phyloP scores from a whole-genome alignment of 2,888 invertebrate species.

The Sinodicranocentrus sp. region DNA sequence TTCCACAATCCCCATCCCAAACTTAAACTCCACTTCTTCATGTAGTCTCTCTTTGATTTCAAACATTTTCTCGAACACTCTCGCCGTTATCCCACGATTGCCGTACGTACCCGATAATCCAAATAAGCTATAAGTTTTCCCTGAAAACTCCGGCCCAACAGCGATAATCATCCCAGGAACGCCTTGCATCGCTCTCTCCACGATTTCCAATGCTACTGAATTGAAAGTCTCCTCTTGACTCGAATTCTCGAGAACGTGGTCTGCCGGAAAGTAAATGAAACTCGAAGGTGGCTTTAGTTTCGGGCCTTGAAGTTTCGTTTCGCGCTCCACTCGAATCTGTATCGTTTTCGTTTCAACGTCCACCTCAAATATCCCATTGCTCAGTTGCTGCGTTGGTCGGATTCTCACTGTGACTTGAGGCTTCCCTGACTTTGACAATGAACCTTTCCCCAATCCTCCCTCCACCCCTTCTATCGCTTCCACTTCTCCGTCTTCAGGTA shows the following conservation, averaged over 20 bases:
- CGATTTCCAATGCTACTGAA: constrained; percentile 59
- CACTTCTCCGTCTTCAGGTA: too few species aligned
- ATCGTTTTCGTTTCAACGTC: constrained; percentile 41
- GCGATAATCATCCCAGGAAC: constrained; percentile 68
- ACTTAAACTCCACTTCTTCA: constrained; percentile 56
- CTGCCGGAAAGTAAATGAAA: constrained; percentile 46
- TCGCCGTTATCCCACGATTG: constrained; percentile 72
- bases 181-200: constrained; percentile 73
- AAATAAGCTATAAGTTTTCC: constrained; percentile 73
- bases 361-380: constrained; percentile 59
- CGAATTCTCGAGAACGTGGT: constrained; percentile 43
- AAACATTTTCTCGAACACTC: constrained; percentile 72
- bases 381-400: constrained; percentile 59
- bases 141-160: constrained; percentile 73
- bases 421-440: constrained; percentile 41
- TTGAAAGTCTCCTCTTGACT: constrained; percentile 72
- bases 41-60: constrained; percentile 47
- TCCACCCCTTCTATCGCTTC: too few species aligned
- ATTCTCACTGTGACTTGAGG: constrained; percentile 73
- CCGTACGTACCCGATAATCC: constrained; percentile 67
- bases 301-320: background rate
- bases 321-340: constrained; percentile 51
- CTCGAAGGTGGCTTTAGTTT: constrained; percentile 1
- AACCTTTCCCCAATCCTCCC: background rate
- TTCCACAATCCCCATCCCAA: constrained; percentile 72